Percentiles rank a stretch among this genome's conserved stretches.
phyloP scores from a whole-genome alignment of 2,888 invertebrate genomes.

The Choristoneura rosaceana region DNA sequence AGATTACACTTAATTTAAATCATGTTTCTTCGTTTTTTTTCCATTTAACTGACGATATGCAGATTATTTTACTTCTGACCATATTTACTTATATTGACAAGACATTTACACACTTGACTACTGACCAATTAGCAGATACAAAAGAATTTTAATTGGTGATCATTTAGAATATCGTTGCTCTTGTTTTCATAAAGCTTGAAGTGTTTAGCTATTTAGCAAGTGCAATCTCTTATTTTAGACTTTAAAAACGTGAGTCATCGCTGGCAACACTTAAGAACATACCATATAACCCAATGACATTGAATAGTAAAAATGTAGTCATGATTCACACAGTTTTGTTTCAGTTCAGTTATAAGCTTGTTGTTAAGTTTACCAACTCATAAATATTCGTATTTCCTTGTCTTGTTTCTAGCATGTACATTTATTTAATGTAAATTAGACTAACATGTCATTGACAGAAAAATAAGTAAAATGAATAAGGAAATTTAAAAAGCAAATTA shows the following conservation, averaged over 20 bases:
- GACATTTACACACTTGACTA: neutral
- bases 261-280: conserved; percentile 27
- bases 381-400: neutral
- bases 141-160: neutral
- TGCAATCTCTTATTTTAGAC: conserved; percentile 16
- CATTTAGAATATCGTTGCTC: neutral
- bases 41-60: neutral
- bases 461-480: too few species aligned
- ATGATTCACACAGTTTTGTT: conserved; percentile 16
- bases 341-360: conserved; percentile 1
- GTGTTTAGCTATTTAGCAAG: conserved; percentile 14
- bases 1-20: too few species aligned
- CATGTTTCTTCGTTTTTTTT: too few species aligned
- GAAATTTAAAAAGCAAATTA: too few species aligned
- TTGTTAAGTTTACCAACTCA: neutral
- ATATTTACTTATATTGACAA: neutral
- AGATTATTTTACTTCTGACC: neutral
- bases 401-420: neutral
- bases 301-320: conserved; percentile 32
- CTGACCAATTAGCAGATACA: neutral
- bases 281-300: conserved; percentile 19
- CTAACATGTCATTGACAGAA: neutral
- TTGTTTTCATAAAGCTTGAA: neutral
- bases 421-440: neutral
- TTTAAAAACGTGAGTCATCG: conserved; percentile 30